Evolutionary conservation across 2,113 vertebrate genomes (phyloP), one percentile per base, ranked within the genome.

Genomic region (Toxotes chatareus): DNA sequence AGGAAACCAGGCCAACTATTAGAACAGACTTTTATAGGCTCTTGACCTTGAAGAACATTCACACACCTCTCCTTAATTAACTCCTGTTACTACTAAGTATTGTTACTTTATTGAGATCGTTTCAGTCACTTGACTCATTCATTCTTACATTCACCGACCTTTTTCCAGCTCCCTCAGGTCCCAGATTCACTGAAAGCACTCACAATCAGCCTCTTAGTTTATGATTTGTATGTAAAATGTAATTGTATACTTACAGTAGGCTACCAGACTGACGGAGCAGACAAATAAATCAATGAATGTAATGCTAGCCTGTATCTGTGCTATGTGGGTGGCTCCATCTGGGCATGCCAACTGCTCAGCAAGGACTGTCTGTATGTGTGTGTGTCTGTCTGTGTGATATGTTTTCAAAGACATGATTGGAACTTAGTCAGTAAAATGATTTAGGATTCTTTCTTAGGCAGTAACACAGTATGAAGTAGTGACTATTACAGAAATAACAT

Each of bases 321-420:
- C 89, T 83, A 59, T 72, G 90, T 93, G 91, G 89, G 92, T 90
- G 92, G 82, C 84, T 86, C 91, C 88, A 91, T 91, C 83, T 92
- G 88, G 85, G 59, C 66, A 90, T 69, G 73, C 84, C 84, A 91
- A 90, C 89, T 92, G 90, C 70, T 91, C 63, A 64, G 42, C 67
- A 66, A 10, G 19, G 61, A 34, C 19, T 59, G 61, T 73, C 38
- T 61, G 78, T 61, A 8, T 76, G 57, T 42, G 0, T 67, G 47
- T 60, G 59, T 63, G 49, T 40, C 34, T 63, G 27, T 27, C 13
- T 44, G 44, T 56, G 34, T 53, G 36, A 49, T 5, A 17, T 51
- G 17, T 60, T 36, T 38, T 62, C 60, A 34, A 51, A 51, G 55
- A 53, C 40, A 11, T 32, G 55, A 38, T 7, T 66, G 60, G 53